Base-by-base conservation (phyloP, 2,797 vertebrate species). In the Muscicapa striata region DNA sequence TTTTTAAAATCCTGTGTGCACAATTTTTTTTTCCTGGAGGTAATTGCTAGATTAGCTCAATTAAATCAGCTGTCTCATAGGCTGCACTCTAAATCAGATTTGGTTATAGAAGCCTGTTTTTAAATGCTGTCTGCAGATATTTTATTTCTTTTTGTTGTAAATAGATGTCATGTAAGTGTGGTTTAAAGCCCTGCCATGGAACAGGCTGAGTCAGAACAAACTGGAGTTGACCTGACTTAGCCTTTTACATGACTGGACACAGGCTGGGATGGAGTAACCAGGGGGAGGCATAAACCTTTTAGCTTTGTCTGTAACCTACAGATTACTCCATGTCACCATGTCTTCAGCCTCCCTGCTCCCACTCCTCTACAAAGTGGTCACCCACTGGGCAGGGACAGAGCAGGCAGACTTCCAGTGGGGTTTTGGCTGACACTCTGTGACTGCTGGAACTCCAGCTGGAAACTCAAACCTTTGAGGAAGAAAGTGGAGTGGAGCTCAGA, bases 131-230 rank as follows among this genome's bases (percentile, higher is more conserved):
- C 79, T 92, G 40, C 52, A 87, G 75, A 38, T 51, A 48, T 16
- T 34, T 51, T 88, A 84, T 84, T 82, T 58, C 4, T 52, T 63
- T 40, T 45, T 88, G 36, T 82, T 88, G 80, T 82, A 78, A 90
- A 87, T 48, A 76, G n/a, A 45, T 87, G 66, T 18, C 11, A 7
- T 1, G 1, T 38, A 54, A 7, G 1, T 21, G 30, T 2, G 0
- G 29, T 78, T 89, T 76, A 89, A 62, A 93, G 48, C n/a, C 46
- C 48, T 55, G 30, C 24, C 38, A 9, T 21, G 36, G 26, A 84
- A 87, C 73, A 76, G 51, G 32, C 70, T 92, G 84, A 89, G 45
- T 79, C 55, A 92, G 55, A 72, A 52, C 69, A 91, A 75, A 54
- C n/a, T 43, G 51, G 55, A 59, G 24, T 30, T 77, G 38, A 34